These are phyloP conservation scores for Rotaria macrura DNA, from an alignment of 2,888 invertebrate species.

Conservation along the genomic window DNA sequence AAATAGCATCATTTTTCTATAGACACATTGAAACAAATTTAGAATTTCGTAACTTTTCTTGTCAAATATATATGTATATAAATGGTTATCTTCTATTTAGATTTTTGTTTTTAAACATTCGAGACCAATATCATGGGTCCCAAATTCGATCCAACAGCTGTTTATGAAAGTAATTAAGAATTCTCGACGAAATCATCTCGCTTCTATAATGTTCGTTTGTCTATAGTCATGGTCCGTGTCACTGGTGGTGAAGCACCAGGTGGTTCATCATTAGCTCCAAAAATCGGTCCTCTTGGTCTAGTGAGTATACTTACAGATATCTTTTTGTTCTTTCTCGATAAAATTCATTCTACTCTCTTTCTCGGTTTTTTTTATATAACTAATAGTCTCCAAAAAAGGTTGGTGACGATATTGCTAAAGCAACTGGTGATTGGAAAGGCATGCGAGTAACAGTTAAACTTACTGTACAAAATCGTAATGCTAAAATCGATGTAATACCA, in stretches of 20 bases:
- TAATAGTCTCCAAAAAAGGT: constrained; percentile 91
- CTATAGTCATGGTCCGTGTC: constrained; percentile 73
- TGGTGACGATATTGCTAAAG: constrained; percentile 97
- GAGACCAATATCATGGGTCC: constrained; percentile 57
- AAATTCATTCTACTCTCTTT: constrained; percentile 20
- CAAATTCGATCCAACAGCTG: constrained; percentile 90
- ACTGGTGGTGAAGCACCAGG: constrained; percentile 99
- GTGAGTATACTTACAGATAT: constrained; percentile 58
- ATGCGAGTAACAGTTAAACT: constrained; percentile 81
- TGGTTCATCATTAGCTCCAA: constrained; percentile 93
- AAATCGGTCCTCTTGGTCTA: constrained; percentile 97
- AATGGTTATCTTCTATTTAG: not conserved
- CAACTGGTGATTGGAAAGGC: constrained; percentile 45
- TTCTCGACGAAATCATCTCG: not conserved
- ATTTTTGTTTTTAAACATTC: not conserved
- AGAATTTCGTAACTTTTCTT: not conserved
- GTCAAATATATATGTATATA: no score
- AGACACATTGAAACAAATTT: not conserved
- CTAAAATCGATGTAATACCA: constrained; percentile 87
- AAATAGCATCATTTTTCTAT: not conserved
- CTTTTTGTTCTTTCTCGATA: no score
- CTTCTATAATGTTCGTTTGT: not conserved
- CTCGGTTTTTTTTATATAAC: constrained; percentile 38
- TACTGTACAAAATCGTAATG: constrained; percentile 82
- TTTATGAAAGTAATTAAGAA: constrained; percentile 26